Base-by-base conservation (phyloP, 1,140 invertebrate genomes). In the Rhizoglyphus robini region DNA sequence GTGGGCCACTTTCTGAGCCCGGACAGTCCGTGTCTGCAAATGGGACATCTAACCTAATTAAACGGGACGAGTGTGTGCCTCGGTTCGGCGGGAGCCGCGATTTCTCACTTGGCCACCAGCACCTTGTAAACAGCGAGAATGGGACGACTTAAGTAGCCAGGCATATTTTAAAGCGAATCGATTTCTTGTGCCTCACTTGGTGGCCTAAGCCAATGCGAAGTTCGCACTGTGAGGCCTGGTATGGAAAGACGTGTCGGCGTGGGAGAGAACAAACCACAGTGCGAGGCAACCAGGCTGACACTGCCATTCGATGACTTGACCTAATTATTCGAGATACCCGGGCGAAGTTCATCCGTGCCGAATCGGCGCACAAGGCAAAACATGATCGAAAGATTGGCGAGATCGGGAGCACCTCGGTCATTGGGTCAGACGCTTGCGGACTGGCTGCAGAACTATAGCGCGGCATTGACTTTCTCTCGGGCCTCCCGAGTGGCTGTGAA, bases 261-360 rank as follows among this genome's bases (percentile, higher is more conserved):
- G n/a, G n/a, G n/a, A n/a, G n/a, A n/a, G n/a, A n/a, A n/a, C n/a
- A 41, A 41, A 41, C 8, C 36, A 41, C 36, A 41, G 36, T 41
- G 36, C 8, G 18, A 8, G 36, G 18, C 36, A 41, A 41, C 36
- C 36, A 18, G 18, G 8, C 18, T 41, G 36, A 54, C 51, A 54
- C 8, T 32, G 23, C 51, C 20, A 54, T 54, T 54, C 51, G 51
- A 54, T 54, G 51, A 54, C 20, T 54, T 54, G 51, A 54, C 51
- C 51, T 54, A 54, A 54, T 54, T 54, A 54, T 54, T 54, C 51
- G 51, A 25, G 8, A 54, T 11, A 32, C 51, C 51, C 51, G 51
- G 51, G 51, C 51, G 51, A 54, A 54, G 51, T 54, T 54, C 51
- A 54, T 54, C 51, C 51, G 51, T 54, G 51, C 20, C 51, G 51